Evolutionary conservation across 2,888 invertebrate species (phyloP).

Genomic region (Escarpia spicata): DNA sequence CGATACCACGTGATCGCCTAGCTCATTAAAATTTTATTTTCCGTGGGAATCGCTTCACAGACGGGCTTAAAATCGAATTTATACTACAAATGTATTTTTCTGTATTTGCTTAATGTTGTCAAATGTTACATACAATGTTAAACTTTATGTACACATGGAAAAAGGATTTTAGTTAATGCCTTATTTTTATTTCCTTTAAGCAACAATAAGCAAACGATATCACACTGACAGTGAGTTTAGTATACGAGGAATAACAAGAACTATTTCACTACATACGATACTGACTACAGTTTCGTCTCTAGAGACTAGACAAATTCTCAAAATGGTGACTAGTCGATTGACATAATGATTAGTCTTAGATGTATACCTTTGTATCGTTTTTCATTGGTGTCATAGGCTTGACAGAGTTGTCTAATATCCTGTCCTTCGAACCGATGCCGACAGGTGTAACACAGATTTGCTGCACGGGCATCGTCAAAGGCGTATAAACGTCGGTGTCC

Average conservation of each 20-base stretch:
- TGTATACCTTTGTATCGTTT: conserved; percentile 3
- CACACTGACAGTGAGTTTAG: too few species aligned
- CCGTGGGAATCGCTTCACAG: too few species aligned
- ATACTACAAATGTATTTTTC: too few species aligned
- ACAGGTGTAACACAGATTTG: neutral
- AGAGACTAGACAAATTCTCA: neutral
- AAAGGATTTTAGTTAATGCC: too few species aligned
- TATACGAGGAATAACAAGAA: neutral
- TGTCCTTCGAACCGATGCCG: neutral
- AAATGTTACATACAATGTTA: too few species aligned
- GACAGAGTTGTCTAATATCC: neutral
- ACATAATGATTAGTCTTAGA: neutral
- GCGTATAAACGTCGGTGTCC: conserved; percentile 11
- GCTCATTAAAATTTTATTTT: too few species aligned
- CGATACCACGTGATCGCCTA: too few species aligned
- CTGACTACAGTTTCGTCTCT: neutral
- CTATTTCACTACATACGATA: neutral
- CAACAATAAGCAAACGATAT: too few species aligned
- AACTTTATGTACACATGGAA: too few species aligned
- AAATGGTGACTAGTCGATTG: neutral
- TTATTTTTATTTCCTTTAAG: too few species aligned
- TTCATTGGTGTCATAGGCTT: conserved; percentile 6
- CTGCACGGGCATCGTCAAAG: conserved; percentile 16
- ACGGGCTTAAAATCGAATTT: too few species aligned
- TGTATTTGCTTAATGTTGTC: too few species aligned